Conservation (phyloP, 2,888 invertebrate genomes). For the Trypoxylon attenuatum region DNA sequence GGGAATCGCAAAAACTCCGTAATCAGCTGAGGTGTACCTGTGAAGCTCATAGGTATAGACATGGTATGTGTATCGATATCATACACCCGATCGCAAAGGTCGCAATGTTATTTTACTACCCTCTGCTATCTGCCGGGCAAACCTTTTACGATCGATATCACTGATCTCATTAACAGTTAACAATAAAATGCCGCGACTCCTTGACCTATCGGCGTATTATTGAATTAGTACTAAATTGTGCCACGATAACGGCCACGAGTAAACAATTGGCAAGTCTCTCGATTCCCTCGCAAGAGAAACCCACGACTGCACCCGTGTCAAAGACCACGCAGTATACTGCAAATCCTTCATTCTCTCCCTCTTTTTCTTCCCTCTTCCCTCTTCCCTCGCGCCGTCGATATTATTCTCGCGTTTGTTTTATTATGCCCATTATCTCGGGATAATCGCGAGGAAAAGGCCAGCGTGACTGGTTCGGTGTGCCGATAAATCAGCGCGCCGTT, state of each 20-base stretch:
- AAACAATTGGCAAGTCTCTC: neutral
- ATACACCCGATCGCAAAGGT: conserved; percentile 49
- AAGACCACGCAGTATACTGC: no score
- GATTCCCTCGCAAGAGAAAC: neutral
- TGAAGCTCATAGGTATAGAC: conserved; percentile 7
- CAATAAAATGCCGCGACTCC: conserved; percentile 53
- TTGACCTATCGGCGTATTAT: conserved; percentile 45
- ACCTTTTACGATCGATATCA: conserved; percentile 56
- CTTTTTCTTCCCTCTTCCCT: no score
- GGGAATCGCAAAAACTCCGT: conserved; percentile 15
- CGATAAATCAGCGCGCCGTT: conserved; percentile 13
- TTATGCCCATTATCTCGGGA: neutral
- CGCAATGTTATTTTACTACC: conserved; percentile 48
- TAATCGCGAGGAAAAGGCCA: conserved; percentile 1
- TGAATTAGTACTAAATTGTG: conserved; percentile 31
- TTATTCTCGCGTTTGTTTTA: neutral
- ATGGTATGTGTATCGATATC: conserved; percentile 51
- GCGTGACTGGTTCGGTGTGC: conserved; percentile 7
- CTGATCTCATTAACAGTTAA: conserved; percentile 56
- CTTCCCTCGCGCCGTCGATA: no score
- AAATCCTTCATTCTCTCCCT: no score
- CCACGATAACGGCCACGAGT: conserved; percentile 2
- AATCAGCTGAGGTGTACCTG: conserved; percentile 33
- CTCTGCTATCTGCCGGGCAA: conserved; percentile 44
- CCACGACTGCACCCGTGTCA: no score